phyloP scores from a whole-genome alignment of 2,797 vertebrate species.

The Pagetopsis macropterus region DNA sequence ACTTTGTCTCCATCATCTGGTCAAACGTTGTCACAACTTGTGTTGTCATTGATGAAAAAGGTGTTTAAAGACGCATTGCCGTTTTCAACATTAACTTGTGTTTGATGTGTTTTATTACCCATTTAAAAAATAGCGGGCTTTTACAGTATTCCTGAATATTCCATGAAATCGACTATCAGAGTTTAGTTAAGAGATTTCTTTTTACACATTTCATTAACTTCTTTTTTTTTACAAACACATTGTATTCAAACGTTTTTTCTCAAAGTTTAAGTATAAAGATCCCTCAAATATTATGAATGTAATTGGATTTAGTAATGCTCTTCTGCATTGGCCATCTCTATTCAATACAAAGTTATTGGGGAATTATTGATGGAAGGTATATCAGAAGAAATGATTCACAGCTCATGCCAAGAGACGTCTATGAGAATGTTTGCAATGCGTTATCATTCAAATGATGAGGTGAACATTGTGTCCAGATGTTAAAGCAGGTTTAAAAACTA shows the following conservation, averaged over 20 bases:
- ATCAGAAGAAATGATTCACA: not conserved
- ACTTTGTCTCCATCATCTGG: conserved; percentile 63
- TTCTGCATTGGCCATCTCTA: not conserved
- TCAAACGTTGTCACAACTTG: conserved; percentile 10
- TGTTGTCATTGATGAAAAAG: too few relatives aligned
- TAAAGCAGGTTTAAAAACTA: too few relatives aligned
- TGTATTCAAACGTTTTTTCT: too few relatives aligned
- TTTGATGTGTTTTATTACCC: not conserved
- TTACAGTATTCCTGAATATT: too few relatives aligned
- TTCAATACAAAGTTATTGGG: not conserved
- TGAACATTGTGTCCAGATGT: not conserved
- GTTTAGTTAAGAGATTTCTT: too few relatives aligned
- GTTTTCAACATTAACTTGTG: not conserved
- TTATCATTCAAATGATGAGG: not conserved
- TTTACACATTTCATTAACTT: too few relatives aligned
- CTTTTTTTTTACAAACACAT: too few relatives aligned
- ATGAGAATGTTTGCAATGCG: not conserved
- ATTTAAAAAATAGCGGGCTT: not conserved
- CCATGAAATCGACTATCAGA: too few relatives aligned
- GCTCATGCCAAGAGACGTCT: not conserved
- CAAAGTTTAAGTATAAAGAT: too few relatives aligned
- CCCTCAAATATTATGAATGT: too few relatives aligned
- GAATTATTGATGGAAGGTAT: not conserved
- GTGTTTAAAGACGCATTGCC: not conserved
- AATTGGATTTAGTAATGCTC: too few relatives aligned